These are phyloP conservation scores for Ryuthela nishihirai DNA, from an alignment of 2,888 invertebrate species.

Conservation along the genomic window DNA sequence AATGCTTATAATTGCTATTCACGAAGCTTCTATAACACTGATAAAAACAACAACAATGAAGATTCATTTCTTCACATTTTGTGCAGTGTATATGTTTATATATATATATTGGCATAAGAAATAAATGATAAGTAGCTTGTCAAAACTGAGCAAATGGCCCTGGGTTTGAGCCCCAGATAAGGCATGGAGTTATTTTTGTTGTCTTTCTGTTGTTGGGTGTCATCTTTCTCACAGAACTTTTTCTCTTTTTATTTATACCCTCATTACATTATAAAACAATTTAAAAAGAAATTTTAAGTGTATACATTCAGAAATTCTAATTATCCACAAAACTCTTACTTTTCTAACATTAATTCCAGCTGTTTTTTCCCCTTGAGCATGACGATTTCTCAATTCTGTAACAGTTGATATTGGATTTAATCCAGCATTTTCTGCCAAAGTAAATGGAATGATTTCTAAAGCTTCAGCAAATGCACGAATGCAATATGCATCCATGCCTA, in stretches of 20 bases:
- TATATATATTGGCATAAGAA: too few relatives aligned
- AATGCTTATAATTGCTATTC: too few relatives aligned
- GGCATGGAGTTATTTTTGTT: neutral
- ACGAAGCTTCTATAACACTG: too few relatives aligned
- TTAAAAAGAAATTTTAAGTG: conserved; percentile 15
- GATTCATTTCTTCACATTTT: too few relatives aligned
- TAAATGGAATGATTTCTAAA: conserved; percentile 87
- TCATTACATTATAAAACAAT: neutral
- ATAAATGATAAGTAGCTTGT: too few relatives aligned
- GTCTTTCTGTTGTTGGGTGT: neutral
- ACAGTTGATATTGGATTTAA: conserved; percentile 92
- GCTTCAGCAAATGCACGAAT: conserved; percentile 91
- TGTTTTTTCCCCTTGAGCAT: conserved; percentile 77
- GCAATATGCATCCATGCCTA: conserved; percentile 93
- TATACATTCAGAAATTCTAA: conserved; percentile 53
- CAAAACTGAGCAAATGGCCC: too few relatives aligned
- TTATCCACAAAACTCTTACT: conserved; percentile 47
- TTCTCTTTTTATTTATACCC: neutral
- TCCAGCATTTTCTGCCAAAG: conserved; percentile 87
- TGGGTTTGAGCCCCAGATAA: too few relatives aligned
- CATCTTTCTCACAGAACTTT: neutral
- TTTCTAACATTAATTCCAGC: conserved; percentile 93
- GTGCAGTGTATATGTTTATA: too few relatives aligned
- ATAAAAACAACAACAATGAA: too few relatives aligned
- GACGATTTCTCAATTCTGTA: conserved; percentile 90